A percentile compares a stretch with the other conserved stretches of the same genome.
phyloP scores from a whole-genome alignment of 1,140 invertebrate species.

The Drosophila cardini region DNA sequence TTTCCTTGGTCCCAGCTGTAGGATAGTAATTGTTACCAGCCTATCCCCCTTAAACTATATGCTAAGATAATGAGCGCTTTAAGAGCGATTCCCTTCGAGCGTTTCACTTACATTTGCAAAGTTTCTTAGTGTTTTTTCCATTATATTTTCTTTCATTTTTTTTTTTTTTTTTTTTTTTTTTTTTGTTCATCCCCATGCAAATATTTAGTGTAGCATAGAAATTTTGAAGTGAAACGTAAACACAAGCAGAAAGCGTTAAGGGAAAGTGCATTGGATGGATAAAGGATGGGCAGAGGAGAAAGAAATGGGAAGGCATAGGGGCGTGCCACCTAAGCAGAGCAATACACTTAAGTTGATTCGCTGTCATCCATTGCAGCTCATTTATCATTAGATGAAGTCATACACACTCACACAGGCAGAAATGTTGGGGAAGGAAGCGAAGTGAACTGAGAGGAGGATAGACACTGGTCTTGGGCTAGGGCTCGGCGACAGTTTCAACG shows the following conservation, averaged over 20 bases:
- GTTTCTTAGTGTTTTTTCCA: conserved; percentile 44
- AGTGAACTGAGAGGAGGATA: neutral
- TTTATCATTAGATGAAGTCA: conserved; percentile 84
- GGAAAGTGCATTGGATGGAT: conserved; percentile 65
- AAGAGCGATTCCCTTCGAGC: conserved; percentile 56
- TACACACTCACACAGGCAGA: conserved; percentile 47
- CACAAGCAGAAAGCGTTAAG: conserved; percentile 64
- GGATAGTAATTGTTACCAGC: conserved; percentile 39
- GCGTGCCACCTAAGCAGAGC: conserved; percentile 71
- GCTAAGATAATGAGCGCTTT: conserved; percentile 54
- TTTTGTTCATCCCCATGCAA: conserved; percentile 56
- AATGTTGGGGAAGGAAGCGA: neutral
- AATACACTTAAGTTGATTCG: conserved; percentile 85
- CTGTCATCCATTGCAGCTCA: conserved; percentile 84
- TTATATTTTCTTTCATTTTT: conserved; percentile 2
- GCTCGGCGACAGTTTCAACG: conserved; percentile 75
- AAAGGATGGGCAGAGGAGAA: conserved; percentile 10
- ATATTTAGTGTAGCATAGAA: conserved; percentile 79
- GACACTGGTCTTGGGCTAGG: conserved; percentile 25
- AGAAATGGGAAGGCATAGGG: neutral
- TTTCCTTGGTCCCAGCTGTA: conserved; percentile 33
- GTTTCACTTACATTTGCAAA: conserved; percentile 65
- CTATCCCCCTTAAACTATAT: conserved; percentile 5
- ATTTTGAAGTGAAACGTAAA: conserved; percentile 79
- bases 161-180: conserved; percentile 7